These are phyloP conservation scores for Bombus terrestris DNA, from an alignment of 1,140 invertebrate species.

Conservation along the genomic window DNA sequence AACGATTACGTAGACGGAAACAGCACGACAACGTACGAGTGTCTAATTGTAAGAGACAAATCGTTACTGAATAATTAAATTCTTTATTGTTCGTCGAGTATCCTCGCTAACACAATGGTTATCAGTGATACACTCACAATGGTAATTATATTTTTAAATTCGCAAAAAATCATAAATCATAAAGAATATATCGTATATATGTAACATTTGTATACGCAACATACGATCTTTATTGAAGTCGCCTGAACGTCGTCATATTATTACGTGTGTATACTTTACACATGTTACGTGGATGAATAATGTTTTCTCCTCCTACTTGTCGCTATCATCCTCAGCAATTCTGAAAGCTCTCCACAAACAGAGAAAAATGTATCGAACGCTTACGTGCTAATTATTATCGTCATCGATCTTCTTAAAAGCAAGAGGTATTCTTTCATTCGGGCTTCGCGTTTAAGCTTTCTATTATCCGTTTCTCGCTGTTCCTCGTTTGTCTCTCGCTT, in stretches of 20 bases:
- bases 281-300: slow-evolving; percentile 56
- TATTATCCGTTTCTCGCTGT: slow-evolving; percentile 40
- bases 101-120: slow-evolving; percentile 73
- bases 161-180: slow-evolving; percentile 69
- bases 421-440: slow-evolving; percentile 66
- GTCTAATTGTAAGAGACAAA: background rate
- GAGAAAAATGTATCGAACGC: slow-evolving; percentile 59
- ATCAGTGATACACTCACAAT: slow-evolving; percentile 73
- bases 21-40: too few species aligned
- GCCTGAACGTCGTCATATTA: slow-evolving; percentile 1
- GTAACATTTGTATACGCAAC: slow-evolving; percentile 20
- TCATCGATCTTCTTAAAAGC: slow-evolving; percentile 75
- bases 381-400: slow-evolving; percentile 82
- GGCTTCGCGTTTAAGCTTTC: slow-evolving; percentile 48
- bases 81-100: slow-evolving; percentile 77
- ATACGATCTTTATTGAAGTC: slow-evolving; percentile 37
- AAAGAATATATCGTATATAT: slow-evolving; percentile 62
- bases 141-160: slow-evolving; percentile 72
- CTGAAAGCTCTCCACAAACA: background rate
- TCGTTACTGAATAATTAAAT: slow-evolving; percentile 74
- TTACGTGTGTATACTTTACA: slow-evolving; percentile 38
- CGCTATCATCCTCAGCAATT: slow-evolving; percentile 17
- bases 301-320: background rate
- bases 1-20: background rate
- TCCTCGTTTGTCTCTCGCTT: slow-evolving; percentile 34